These are phyloP conservation scores for Ichneumoninae sp. DNA, from an alignment of 2,888 invertebrate species.

Conservation along the genomic window DNA sequence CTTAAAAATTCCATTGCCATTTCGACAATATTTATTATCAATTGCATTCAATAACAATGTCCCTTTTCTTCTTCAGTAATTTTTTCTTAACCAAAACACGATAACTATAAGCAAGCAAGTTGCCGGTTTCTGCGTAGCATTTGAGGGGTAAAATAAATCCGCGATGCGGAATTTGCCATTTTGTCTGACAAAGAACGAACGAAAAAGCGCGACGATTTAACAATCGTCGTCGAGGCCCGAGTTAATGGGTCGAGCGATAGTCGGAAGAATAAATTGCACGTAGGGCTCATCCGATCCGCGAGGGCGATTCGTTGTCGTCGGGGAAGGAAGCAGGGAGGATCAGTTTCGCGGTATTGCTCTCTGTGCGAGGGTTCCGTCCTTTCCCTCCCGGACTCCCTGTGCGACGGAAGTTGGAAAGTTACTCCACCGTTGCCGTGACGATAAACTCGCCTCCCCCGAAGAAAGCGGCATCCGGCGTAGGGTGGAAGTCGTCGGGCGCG, in stretches of 20 bases:
- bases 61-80: background rate
- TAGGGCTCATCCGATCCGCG: background rate
- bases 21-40: no score
- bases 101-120: background rate
- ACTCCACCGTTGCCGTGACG: constrained; percentile 31
- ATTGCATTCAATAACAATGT: no score
- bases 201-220: background rate
- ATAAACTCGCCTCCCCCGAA: constrained; percentile 39
- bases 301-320: background rate
- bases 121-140: background rate
- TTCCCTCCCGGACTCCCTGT: background rate
- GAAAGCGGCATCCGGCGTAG: constrained; percentile 25
- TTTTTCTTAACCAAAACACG: background rate
- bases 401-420: constrained; percentile 40
- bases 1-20: no score
- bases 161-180: background rate
- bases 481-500: constrained; percentile 32
- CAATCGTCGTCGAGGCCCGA: background rate
- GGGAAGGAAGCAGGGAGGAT: constrained; percentile 2
- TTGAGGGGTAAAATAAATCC: background rate
- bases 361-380: constrained; percentile 2
- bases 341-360: constrained; percentile 10
- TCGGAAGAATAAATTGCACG: background rate
- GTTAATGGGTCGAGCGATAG: background rate
- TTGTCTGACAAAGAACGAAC: background rate